Evolutionary conservation across 2,113 vertebrate species (phyloP).

Genomic region (Microtus richardsoni): DNA sequence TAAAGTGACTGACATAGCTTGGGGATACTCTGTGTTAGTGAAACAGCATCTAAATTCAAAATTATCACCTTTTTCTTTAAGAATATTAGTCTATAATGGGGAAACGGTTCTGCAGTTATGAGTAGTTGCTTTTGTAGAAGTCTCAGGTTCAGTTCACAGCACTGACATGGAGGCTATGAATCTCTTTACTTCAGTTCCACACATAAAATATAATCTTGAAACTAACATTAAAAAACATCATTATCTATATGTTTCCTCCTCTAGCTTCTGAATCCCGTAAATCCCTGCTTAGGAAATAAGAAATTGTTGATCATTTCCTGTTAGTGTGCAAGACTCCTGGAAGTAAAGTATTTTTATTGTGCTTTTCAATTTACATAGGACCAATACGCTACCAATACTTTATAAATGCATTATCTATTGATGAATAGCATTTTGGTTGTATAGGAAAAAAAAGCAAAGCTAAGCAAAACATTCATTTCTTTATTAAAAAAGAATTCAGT

Average conservation of each 20-base stretch:
- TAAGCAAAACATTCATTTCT: neutral
- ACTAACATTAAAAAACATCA: neutral
- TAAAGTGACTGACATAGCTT: neutral
- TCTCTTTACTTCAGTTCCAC: neutral
- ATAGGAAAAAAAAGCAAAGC: too few relatives aligned
- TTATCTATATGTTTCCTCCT: neutral
- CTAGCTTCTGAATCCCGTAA: neutral
- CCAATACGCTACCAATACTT: too few relatives aligned
- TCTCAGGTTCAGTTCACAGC: neutral
- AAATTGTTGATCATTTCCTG: neutral
- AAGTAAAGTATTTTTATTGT: neutral
- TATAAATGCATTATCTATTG: neutral
- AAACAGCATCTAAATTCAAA: neutral
- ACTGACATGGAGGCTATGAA: too few relatives aligned
- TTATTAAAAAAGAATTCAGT: neutral
- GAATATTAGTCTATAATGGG: neutral
- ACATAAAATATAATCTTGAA: neutral
- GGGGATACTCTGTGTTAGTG: neutral
- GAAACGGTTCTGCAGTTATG: neutral
- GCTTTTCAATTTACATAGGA: neutral
- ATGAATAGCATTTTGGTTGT: neutral
- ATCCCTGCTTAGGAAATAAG: conserved; percentile 4
- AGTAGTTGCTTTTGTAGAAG: neutral
- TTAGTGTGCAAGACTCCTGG: neutral
- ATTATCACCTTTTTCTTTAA: neutral